Base-by-base conservation (phyloP, 2,888 invertebrate genomes). In the Trypoxylon attenuatum region DNA sequence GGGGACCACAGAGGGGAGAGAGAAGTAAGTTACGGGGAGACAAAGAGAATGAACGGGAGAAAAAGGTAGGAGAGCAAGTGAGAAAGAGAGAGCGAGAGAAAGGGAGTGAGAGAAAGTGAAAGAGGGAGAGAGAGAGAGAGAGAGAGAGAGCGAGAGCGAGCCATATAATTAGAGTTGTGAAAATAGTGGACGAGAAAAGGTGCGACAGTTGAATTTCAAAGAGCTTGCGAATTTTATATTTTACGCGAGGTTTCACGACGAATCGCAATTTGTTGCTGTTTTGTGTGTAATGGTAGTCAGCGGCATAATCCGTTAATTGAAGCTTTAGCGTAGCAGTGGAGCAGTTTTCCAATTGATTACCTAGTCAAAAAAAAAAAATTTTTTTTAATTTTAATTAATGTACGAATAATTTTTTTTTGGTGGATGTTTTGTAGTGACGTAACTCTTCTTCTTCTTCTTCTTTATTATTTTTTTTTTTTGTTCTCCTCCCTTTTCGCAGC, bases 291-390 rank as follows among this genome's bases (percentile, higher is more conserved):
- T 79, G 73, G 80, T 82, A 81, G 82, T 80, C 82, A 78, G 77
- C 81, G 81, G 84, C 85, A 84, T 86, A 83, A 84, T 73, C 83
- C 85, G 85, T 86, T 86, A 82, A 84, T 84, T 71, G 63, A 60
- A 64, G 70, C 71, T 75, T 74, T 61, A 58, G 45, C 54, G 39
- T 39, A 39, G 41, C 60, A 52, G 58, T 61, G 41, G 59, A 65
- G 51, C 52, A 66, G 52, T 66, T 68, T 38, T 65, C 46, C 51
- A 66, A 66, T 60, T 50, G 52, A 68, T 56, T 55, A 43, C 68
- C 68, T 69, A 69, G 68, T 69, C 68, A 69, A 60, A 56, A 45
- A 69, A 53, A 53, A 69, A 60, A 52, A 67, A 68, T 60, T 33
- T 33, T 33, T 25, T 25, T 33, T 33, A 33, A 33, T 33, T 67